These are phyloP conservation scores for Alosa alosa DNA, from an alignment of 2,113 vertebrate genomes.

Conservation along the genomic window DNA sequence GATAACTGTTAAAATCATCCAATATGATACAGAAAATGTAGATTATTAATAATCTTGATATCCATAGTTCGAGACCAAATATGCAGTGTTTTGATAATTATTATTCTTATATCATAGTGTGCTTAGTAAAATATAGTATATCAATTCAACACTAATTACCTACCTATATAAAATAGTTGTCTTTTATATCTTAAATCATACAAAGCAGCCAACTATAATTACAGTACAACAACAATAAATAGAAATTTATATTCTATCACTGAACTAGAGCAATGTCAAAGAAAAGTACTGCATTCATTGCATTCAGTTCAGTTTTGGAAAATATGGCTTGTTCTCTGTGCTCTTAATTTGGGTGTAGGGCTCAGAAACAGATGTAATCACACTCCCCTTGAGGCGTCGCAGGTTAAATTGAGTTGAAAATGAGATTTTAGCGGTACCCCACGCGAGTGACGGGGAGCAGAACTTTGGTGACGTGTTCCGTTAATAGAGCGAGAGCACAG, in stretches of 20 bases:
- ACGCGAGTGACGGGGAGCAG: conserved; percentile 72
- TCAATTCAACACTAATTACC: background rate
- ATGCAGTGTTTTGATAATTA: background rate
- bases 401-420: conserved; percentile 83
- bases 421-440: conserved; percentile 75
- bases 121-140: background rate
- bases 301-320: background rate
- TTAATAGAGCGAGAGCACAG: conserved; percentile 80
- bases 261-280: background rate
- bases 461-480: conserved; percentile 71
- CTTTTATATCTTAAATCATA: background rate
- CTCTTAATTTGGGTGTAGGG: background rate
- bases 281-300: background rate
- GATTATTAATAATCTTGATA: background rate
- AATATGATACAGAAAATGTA: background rate
- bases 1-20: background rate
- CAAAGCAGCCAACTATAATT: background rate
- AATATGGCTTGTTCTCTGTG: background rate
- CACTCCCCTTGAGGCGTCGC: conserved; percentile 60
- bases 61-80: background rate
- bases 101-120: background rate
- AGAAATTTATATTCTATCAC: background rate
- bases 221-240: no score
- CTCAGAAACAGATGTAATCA: conserved; percentile 43
- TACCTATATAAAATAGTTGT: background rate